phyloP scores from a whole-genome alignment of 2,113 vertebrate genomes.

The Pangasianodon gigas region DNA sequence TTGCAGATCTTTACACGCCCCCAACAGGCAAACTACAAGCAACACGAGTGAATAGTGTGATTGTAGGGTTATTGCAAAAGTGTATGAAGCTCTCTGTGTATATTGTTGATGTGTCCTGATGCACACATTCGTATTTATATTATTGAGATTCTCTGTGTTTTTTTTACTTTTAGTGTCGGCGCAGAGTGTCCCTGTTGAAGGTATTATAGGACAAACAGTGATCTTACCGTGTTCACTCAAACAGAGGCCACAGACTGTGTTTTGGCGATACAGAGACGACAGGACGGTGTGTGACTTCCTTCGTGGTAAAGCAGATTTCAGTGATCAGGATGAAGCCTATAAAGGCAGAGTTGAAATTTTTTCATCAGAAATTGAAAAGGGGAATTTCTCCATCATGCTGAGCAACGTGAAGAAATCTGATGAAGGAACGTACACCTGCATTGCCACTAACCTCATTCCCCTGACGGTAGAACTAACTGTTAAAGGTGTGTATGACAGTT shows the following conservation, averaged over 20 bases:
- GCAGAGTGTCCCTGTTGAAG: not conserved
- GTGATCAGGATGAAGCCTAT: not conserved
- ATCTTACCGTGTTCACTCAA: not conserved
- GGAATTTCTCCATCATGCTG: not conserved
- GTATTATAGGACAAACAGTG: not conserved
- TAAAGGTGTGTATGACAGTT: no score
- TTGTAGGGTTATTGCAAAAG: not conserved
- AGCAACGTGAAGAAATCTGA: not conserved
- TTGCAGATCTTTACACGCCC: no score
- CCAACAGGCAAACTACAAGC: no score
- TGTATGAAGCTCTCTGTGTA: not conserved
- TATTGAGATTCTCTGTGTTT: not conserved
- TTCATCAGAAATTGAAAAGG: not conserved
- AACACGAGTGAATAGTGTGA: not conserved
- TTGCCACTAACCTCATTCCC: fast-evolving
- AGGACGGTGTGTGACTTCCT: not conserved
- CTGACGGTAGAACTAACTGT: not conserved
- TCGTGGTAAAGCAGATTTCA: not conserved
- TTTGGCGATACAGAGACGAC: not conserved
- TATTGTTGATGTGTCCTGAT: not conserved
- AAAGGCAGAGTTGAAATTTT: no score
- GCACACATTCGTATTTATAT: not conserved
- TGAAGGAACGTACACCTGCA: not conserved
- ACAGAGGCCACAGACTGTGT: not conserved
- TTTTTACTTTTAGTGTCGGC: not conserved